Evolutionary conservation across 2,888 invertebrate species (phyloP).

Genomic region (Mactromeris polynyma): DNA sequence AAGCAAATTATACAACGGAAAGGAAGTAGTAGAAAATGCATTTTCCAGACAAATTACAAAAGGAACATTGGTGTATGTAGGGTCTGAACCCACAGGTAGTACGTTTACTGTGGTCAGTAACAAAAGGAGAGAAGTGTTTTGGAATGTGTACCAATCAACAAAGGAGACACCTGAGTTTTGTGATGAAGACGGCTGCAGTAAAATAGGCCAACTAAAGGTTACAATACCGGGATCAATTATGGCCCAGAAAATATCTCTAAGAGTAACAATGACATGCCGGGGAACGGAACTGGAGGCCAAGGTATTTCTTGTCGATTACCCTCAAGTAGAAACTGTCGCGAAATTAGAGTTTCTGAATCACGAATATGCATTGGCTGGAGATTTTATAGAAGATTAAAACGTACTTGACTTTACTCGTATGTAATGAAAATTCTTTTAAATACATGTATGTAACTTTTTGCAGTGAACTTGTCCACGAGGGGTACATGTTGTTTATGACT

Average conservation of each 20-base stretch:
- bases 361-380: background rate
- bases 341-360: background rate
- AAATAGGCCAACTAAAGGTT: constrained; percentile 59
- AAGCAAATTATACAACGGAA: constrained; percentile 20
- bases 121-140: constrained; percentile 47
- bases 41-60: constrained; percentile 60
- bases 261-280: constrained; percentile 56
- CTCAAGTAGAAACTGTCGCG: background rate
- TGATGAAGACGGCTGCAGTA: constrained; percentile 43
- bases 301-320: constrained; percentile 21
- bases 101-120: constrained; percentile 38
- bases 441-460: too few species aligned
- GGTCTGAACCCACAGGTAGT: constrained; percentile 14
- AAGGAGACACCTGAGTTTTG: constrained; percentile 55
- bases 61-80: constrained; percentile 49
- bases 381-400: background rate
- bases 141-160: constrained; percentile 59
- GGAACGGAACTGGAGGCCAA: constrained; percentile 64
- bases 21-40: constrained; percentile 48
- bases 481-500: too few species aligned
- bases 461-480: too few species aligned
- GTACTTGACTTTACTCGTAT: too few species aligned
- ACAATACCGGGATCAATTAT: constrained; percentile 21
- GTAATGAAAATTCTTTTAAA: too few species aligned
- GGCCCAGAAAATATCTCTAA: constrained; percentile 2